Conservation (phyloP, 2,888 invertebrate species). For the Diadromus collaris region DNA sequence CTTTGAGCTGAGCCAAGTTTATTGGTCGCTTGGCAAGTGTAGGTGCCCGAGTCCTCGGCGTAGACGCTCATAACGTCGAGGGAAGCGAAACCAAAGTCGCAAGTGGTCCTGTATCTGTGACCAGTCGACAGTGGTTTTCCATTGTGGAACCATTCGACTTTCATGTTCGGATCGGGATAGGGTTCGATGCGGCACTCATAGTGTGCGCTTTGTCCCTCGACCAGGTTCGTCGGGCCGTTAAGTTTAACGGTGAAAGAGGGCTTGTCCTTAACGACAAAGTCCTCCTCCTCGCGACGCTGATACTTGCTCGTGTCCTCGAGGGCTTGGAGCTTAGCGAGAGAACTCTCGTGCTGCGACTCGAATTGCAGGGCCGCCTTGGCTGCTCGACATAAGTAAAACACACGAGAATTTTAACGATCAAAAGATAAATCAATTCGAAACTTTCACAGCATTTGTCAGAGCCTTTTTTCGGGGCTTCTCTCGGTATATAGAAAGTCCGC, state of each 20-base stretch:
- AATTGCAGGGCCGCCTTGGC: constrained; percentile 93
- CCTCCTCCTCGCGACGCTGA: constrained; percentile 91
- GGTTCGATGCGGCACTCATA: constrained; percentile 97
- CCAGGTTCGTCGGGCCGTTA: constrained; percentile 91
- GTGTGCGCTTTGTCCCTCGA: constrained; percentile 95
- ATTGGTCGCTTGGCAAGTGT: constrained; percentile 93
- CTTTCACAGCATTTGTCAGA: constrained; percentile 26
- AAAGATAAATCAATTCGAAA: constrained; percentile 22
- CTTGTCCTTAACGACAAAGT: constrained; percentile 89
- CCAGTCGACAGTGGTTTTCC: constrained; percentile 93
- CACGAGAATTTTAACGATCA: constrained; percentile 27
- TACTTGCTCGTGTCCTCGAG: constrained; percentile 92
- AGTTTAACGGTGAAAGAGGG: constrained; percentile 93
- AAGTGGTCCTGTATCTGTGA: constrained; percentile 95
- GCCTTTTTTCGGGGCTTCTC: constrained; percentile 25
- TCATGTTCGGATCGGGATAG: constrained; percentile 93
- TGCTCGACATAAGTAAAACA: constrained; percentile 76
- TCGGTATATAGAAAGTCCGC: constrained; percentile 29
- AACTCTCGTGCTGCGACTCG: constrained; percentile 94
- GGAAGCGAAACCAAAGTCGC: constrained; percentile 98
- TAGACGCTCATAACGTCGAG: constrained; percentile 97
- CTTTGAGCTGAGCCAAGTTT: constrained; percentile 92
- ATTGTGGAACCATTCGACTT: constrained; percentile 97
- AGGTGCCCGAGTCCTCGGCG: constrained; percentile 96
- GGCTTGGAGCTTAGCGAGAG: constrained; percentile 92